Base-by-base conservation (phyloP, 2,888 invertebrate genomes). In the Stegana nigrithorax region DNA sequence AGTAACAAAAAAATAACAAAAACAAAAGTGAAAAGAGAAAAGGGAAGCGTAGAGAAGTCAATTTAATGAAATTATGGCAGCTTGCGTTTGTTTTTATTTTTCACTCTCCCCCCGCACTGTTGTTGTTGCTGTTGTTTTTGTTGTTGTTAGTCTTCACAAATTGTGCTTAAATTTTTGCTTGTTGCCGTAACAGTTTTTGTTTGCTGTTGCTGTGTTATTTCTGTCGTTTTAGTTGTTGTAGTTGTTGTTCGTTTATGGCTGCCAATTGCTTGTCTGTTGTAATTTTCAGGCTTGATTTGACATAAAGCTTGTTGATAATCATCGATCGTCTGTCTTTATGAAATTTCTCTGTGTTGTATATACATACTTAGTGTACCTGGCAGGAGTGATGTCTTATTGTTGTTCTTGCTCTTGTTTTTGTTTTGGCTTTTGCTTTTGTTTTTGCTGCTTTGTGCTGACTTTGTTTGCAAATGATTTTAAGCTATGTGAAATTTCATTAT, bases 1-100 rank as follows among this genome's bases (percentile, higher is more conserved):
- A 12, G 39, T n/a, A 39, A 17, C 14, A 39, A 10, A 2, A n/a
- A n/a, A 5, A n/a, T n/a, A 32, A 32, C 32, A n/a, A 39, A 39
- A 39, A n/a, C 39, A 17, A 6, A 39, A 39, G 14, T 39, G 10
- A 39, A 39, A n/a, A 5, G 39, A 5, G 5, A 39, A 17, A 39
- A 2, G 39, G 14, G 8, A 39, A 39, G 14, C 10, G 14, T 2
- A 39, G 1, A 39, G 17, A 39, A 39, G 2, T 39, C 39, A 39
- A 39, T 39, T 39, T 39, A 39, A 39, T 59, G 50, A 47, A 59
- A 59, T 59, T 59, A 59, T 50, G 23, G 59, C 50, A 36, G 29
- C 29, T 45, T 39, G 36, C 32, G 19, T 32, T n/a, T 36, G 10
- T 32, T 55, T 17, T 21, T 23, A 47, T 10, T 21, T 47, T 47